These are phyloP conservation scores for Oncorhynchus masou DNA, from an alignment of 2,113 vertebrate genomes.

Conservation along the genomic window DNA sequence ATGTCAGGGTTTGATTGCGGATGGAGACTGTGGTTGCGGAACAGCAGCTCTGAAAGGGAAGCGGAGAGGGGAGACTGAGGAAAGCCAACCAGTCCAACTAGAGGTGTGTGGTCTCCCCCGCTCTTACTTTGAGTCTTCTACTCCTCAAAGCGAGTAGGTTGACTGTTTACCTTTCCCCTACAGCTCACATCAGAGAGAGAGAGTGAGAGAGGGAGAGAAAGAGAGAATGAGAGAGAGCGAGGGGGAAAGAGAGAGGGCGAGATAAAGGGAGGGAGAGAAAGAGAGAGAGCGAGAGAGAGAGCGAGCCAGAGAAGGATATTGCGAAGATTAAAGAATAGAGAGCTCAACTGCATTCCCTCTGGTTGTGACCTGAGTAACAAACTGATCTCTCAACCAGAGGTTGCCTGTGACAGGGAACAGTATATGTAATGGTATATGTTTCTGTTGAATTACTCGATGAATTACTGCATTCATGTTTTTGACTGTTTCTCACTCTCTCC, in stretches of 20 bases:
- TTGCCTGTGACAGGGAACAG: neutral
- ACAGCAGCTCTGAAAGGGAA: slow-evolving; percentile 1
- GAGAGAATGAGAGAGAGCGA: neutral
- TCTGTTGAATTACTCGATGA: too few species aligned
- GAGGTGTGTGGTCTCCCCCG: slow-evolving; percentile 1
- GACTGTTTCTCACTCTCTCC: neutral
- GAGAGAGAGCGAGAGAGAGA: neutral
- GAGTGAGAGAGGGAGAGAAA: neutral
- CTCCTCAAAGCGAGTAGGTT: neutral
- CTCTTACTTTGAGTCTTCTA: neutral
- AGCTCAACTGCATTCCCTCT: neutral
- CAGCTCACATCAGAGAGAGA: too few species aligned
- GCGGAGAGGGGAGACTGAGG: neutral
- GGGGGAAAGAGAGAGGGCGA: too few species aligned
- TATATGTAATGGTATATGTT: too few species aligned
- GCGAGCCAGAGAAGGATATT: neutral
- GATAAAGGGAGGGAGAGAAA: neutral
- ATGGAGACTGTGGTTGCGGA: neutral
- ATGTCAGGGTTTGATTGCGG: neutral
- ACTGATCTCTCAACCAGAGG: neutral
- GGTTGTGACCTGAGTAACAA: neutral
- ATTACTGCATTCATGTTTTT: neutral
- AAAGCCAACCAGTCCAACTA: slow-evolving; percentile 1
- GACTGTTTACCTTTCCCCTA: neutral
- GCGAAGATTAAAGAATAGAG: neutral